Percentiles rank a stretch among this genome's conserved stretches.
phyloP scores from a whole-genome alignment of 2,888 invertebrate species.

The Orchesellides sinensis region DNA sequence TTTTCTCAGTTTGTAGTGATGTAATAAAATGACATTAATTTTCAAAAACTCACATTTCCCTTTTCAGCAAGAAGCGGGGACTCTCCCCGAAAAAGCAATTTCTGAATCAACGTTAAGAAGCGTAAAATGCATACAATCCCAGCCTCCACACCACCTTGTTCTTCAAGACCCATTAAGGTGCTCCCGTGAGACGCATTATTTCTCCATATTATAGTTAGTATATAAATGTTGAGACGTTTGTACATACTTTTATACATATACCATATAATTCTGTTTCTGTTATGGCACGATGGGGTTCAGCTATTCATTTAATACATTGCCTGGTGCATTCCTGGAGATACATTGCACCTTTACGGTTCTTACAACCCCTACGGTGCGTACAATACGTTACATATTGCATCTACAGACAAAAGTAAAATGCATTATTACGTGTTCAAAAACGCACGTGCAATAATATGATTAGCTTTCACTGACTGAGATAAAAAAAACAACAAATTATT shows the following conservation, averaged over 20 bases:
- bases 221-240: too few species aligned
- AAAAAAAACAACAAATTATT: constrained; percentile 53
- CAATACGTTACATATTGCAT: constrained; percentile 5
- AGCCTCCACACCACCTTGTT: constrained; percentile 45
- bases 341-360: constrained; percentile 43
- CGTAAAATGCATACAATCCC: constrained; percentile 53
- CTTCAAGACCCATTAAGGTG: constrained; percentile 51
- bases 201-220: too few species aligned
- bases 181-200: constrained; percentile 58
- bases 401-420: not conserved
- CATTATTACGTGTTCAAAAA: constrained; percentile 14
- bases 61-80: constrained; percentile 5
- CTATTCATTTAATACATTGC: too few species aligned
- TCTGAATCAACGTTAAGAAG: constrained; percentile 34
- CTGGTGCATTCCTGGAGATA: too few species aligned
- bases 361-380: constrained; percentile 42
- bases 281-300: too few species aligned
- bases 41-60: constrained; percentile 36
- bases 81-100: constrained; percentile 24
- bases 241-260: not conserved
- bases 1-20: not conserved
- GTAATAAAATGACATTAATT: constrained; percentile 49
- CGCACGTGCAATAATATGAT: constrained; percentile 47
- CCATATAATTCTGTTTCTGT: not conserved
- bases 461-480: constrained; percentile 53